A percentile compares a stretch with the other conserved stretches of the same genome.
These are phyloP conservation scores for Myodes glareolus DNA, from an alignment of 2,113 vertebrate species.

Conservation along the genomic window DNA sequence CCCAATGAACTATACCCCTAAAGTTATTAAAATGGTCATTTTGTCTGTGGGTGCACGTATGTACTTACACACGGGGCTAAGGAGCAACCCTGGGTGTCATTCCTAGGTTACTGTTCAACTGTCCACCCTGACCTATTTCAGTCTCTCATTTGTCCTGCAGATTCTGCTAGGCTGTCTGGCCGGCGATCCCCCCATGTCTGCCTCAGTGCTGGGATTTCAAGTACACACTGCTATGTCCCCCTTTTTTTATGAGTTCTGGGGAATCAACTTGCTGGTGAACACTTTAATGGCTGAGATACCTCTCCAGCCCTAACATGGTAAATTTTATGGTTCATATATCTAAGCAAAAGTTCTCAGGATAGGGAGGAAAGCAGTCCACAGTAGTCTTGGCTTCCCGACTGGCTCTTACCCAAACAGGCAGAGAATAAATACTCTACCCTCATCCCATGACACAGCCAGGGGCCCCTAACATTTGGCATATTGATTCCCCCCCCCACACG, in stretches of 20 bases:
- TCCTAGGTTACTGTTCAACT: background rate
- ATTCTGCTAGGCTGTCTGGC: too few species aligned
- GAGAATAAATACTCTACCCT: background rate
- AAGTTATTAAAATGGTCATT: background rate
- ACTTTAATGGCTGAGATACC: background rate
- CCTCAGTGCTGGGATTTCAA: background rate
- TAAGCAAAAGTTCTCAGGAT: background rate
- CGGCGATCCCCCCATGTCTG: background rate
- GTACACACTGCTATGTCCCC: background rate
- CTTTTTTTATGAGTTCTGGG: background rate
- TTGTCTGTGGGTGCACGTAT: background rate
- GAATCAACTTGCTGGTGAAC: background rate
- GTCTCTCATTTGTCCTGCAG: too few species aligned
- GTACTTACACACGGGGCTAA: background rate
- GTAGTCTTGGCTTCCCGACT: background rate
- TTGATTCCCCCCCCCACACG: background rate
- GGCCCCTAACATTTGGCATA: accelerated
- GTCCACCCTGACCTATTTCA: background rate
- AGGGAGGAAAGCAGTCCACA: background rate
- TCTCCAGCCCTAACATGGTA: background rate
- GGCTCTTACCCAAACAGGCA: background rate
- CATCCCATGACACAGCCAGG: accelerated
- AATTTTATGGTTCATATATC: background rate
- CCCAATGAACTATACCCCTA: background rate
- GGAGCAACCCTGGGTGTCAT: background rate